phyloP scores from a whole-genome alignment of 2,113 vertebrate genomes.

The Ahaetulla prasina region DNA sequence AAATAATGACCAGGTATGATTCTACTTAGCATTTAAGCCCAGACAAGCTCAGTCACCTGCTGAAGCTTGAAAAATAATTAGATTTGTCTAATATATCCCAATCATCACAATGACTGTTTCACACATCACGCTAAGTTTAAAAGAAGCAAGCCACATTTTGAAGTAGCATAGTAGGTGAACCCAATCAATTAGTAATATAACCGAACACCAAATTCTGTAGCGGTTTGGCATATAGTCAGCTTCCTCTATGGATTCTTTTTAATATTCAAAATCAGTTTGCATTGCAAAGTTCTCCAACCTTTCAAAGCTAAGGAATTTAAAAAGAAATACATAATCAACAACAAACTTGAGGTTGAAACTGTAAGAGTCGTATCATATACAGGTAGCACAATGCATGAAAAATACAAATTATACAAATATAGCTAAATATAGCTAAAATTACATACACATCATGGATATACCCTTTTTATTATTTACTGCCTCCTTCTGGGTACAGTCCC shows the following conservation, averaged over 20 bases:
- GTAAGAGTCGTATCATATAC: background rate
- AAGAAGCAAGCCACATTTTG: background rate
- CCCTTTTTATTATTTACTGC: background rate
- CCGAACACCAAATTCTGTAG: background rate
- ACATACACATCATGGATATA: background rate
- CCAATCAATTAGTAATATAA: background rate
- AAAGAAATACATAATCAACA: background rate
- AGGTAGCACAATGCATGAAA: background rate
- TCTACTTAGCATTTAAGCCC: background rate
- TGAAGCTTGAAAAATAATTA: background rate
- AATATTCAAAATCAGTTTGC: background rate
- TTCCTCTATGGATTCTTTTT: background rate
- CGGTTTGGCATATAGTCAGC: background rate
- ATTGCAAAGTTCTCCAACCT: background rate
- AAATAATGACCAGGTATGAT: background rate
- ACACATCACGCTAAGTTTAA: background rate
- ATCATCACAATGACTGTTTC: background rate
- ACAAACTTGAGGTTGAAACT: background rate
- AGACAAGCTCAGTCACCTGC: background rate
- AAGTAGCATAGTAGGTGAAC: background rate
- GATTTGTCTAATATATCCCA: background rate
- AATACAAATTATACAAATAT: background rate
- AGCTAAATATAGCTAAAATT: background rate
- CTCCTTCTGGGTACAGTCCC: background rate
- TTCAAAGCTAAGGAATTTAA: background rate